Conservation (phyloP, 1,140 invertebrate genomes). For the Drosophila pseudoobscura region DNA sequence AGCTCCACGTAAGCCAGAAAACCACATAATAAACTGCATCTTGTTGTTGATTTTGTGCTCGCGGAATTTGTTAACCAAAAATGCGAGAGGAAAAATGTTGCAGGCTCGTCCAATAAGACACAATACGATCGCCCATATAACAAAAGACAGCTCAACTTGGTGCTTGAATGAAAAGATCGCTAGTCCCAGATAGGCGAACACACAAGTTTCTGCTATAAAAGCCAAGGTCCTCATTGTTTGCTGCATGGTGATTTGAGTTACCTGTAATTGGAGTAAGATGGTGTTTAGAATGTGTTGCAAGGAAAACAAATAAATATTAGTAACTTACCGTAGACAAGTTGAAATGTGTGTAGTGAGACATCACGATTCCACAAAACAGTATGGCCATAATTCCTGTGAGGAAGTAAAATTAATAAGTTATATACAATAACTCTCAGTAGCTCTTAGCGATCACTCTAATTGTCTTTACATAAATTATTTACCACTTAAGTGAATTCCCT, state of each 20-base stretch:
- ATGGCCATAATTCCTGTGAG: constrained; percentile 95
- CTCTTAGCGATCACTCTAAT: too few relatives aligned
- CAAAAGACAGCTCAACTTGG: constrained; percentile 90
- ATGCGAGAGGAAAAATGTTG: constrained; percentile 98
- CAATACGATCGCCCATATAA: constrained; percentile 96
- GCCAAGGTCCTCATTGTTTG: constrained; percentile 98
- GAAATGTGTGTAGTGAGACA: constrained; percentile 99
- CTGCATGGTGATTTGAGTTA: constrained; percentile 99
- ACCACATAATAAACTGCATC: constrained; percentile 99
- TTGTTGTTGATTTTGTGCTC: constrained; percentile 98
- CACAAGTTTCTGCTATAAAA: constrained; percentile 99
- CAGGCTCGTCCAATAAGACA: constrained; percentile 96
- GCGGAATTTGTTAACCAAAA: constrained; percentile 97
- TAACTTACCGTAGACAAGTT: constrained; percentile 92
- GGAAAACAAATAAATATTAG: too few relatives aligned
- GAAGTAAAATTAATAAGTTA: neutral
- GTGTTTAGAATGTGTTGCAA: too few relatives aligned
- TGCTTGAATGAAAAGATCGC: constrained; percentile 98
- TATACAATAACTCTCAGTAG: neutral
- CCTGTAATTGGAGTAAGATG: constrained; percentile 59
- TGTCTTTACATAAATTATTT: neutral
- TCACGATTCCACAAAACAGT: constrained; percentile 98
- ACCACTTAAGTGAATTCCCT: constrained; percentile 91
- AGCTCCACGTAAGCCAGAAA: constrained; percentile 97
- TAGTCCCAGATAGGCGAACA: constrained; percentile 99